Evolutionary conservation across 92 coral and sea anemone genomes (phyloP).

Genomic region (Parazoanthus darwini): DNA sequence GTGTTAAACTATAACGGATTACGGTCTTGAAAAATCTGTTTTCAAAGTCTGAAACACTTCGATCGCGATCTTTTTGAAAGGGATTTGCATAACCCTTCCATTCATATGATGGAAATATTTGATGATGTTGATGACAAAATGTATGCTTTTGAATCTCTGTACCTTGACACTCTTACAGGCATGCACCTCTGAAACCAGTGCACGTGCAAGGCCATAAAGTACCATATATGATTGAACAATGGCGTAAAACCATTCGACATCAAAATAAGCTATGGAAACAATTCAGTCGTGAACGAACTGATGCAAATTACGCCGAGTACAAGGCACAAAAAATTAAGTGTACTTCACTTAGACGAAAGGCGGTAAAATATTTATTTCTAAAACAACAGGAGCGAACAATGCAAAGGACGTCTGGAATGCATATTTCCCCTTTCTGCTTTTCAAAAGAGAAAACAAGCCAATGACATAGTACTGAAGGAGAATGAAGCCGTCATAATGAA

Average conservation of each 20-base stretch:
- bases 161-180: conserved; percentile 4
- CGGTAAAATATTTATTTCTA: neutral
- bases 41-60: too few relatives aligned
- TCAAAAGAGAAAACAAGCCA: conserved; percentile 52
- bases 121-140: too few relatives aligned
- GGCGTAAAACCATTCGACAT: conserved; percentile 44
- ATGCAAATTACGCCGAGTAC: conserved; percentile 44
- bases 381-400: conserved; percentile 37
- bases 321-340: conserved; percentile 55
- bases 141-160: neutral
- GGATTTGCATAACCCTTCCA: too few relatives aligned
- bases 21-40: neutral
- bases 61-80: too few relatives aligned
- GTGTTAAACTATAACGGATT: too few relatives aligned
- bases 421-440: conserved; percentile 3
- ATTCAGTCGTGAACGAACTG: conserved; percentile 39
- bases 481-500: conserved; percentile 54
- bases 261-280: conserved; percentile 48
- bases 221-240: conserved; percentile 48
- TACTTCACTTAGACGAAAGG: conserved; percentile 43
- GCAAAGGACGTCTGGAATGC: conserved; percentile 31
- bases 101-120: too few relatives aligned
- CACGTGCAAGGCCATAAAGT: conserved; percentile 51
- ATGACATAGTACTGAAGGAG: conserved; percentile 57
- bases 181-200: conserved; percentile 25